A percentile compares a stretch with the other conserved stretches of the same genome.
Evolutionary conservation across 2,888 invertebrate genomes (phyloP).

Genomic region (Drosophila pegasa): DNA sequence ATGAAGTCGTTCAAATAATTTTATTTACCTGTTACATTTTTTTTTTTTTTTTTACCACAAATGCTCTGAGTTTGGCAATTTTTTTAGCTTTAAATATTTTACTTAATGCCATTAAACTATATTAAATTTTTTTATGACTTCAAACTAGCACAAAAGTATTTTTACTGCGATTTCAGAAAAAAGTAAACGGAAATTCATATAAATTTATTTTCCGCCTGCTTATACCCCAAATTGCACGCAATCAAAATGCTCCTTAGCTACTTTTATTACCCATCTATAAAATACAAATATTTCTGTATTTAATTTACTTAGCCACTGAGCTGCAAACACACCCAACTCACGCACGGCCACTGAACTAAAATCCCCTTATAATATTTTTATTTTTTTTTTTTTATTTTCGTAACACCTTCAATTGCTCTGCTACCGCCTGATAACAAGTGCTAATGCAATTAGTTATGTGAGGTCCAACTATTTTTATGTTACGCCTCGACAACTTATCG

Average conservation of each 20-base stretch:
- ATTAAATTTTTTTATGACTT: too few species aligned
- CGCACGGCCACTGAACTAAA: not conserved
- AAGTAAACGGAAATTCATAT: too few species aligned
- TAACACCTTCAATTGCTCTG: not conserved
- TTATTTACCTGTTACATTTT: too few species aligned
- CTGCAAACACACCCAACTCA: not conserved
- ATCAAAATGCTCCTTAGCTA: not conserved
- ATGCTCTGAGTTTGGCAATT: too few species aligned
- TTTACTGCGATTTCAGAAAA: too few species aligned
- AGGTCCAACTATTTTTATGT: slow-evolving; percentile 19
- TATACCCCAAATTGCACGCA: not conserved
- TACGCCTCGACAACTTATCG: slow-evolving; percentile 3
- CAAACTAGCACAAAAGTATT: too few species aligned
- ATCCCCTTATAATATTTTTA: not conserved
- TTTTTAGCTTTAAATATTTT: too few species aligned
- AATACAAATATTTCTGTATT: not conserved
- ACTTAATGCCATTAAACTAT: too few species aligned
- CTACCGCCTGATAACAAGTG: not conserved
- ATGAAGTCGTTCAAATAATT: too few species aligned
- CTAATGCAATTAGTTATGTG: not conserved
- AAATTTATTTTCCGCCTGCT: not conserved
- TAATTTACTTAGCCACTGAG: not conserved
- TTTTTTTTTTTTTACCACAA: too few species aligned
- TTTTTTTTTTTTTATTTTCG: too few species aligned
- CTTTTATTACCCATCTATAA: not conserved